These are phyloP conservation scores for Lichenostomus cassidix DNA, from an alignment of 2,113 vertebrate species.

Conservation along the genomic window DNA sequence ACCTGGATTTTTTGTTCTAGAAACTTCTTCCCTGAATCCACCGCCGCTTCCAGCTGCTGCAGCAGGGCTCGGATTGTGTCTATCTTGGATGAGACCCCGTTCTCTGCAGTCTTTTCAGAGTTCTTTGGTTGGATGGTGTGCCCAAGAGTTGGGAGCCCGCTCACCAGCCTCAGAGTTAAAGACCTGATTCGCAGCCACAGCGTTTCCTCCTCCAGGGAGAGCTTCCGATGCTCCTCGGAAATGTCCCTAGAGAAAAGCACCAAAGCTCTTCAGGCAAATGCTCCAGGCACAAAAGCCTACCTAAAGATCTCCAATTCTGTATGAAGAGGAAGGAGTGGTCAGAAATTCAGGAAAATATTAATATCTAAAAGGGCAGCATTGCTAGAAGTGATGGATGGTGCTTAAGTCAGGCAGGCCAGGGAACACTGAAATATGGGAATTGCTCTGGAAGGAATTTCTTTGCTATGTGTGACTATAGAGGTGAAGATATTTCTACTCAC, in stretches of 20 bases:
- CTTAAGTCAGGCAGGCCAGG: not conserved
- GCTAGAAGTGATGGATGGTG: not conserved
- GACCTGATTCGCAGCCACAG: constrained; percentile 91
- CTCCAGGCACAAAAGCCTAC: not conserved
- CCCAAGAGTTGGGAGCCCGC: constrained; percentile 77
- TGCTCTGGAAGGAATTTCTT: not conserved
- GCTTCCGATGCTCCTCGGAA: constrained; percentile 85
- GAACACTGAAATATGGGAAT: not conserved
- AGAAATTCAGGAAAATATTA: not conserved
- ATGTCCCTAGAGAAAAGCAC: constrained; percentile 79
- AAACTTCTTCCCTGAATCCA: constrained; percentile 82
- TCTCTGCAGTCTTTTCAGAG: constrained; percentile 85
- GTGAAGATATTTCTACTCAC: constrained; percentile 52
- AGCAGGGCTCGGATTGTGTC: constrained; percentile 80
- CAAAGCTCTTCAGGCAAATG: constrained; percentile 15
- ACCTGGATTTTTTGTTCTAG: constrained; percentile 85
- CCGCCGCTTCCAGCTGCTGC: constrained; percentile 80
- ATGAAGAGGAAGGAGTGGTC: not conserved
- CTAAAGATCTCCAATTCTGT: not conserved
- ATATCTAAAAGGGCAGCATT: not conserved
- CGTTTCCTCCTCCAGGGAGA: constrained; percentile 89
- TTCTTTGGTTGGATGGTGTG: constrained; percentile 82
- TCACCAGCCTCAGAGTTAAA: constrained; percentile 86
- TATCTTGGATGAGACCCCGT: constrained; percentile 85
- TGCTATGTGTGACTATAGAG: not conserved